A percentile compares a stretch with the other conserved stretches of the same genome.
These are phyloP conservation scores for Conus ventricosus DNA, from an alignment of 1,140 invertebrate genomes.

Conservation along the genomic window DNA sequence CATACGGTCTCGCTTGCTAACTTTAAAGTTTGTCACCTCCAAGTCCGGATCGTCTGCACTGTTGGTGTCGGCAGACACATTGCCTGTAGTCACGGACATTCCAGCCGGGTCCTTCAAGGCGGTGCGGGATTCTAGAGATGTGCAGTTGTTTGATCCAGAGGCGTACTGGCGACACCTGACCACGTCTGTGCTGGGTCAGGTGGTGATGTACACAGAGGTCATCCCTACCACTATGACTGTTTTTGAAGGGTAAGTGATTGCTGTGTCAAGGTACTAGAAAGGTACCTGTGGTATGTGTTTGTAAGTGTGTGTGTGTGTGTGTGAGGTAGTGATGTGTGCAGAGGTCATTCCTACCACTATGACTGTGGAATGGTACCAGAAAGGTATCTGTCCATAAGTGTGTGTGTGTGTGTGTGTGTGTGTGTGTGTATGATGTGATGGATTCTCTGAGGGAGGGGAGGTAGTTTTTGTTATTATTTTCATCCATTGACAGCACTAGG, in stretches of 20 bases:
- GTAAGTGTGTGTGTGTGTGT: conserved; percentile 14
- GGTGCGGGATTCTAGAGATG: conserved; percentile 45
- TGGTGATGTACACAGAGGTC: conserved; percentile 89
- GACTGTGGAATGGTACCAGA: too few relatives aligned
- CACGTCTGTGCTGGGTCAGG: conserved; percentile 84
- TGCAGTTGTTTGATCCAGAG: conserved; percentile 86
- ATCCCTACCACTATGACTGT: conserved; percentile 86
- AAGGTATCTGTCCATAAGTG: too few relatives aligned
- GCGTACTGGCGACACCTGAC: conserved; percentile 79
- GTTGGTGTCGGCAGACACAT: conserved; percentile 36
- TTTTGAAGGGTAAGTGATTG: conserved; percentile 76
- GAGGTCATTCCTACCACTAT: too few relatives aligned
- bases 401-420: too few relatives aligned
- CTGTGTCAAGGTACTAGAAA: too few relatives aligned
- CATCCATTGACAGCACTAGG: too few relatives aligned
- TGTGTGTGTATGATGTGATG: too few relatives aligned
- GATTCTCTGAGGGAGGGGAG: too few relatives aligned
- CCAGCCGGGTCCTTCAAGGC: not conserved
- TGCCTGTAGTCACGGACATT: conserved; percentile 54
- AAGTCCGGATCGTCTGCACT: conserved; percentile 16
- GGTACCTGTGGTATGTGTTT: too few relatives aligned
- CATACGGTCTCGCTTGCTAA: conserved; percentile 78
- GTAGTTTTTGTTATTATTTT: too few relatives aligned
- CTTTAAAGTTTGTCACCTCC: conserved; percentile 78
- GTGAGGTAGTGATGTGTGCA: not conserved